Conservation (phyloP, 2,113 vertebrate species). For the Hymenochirus boettgeri region DNA sequence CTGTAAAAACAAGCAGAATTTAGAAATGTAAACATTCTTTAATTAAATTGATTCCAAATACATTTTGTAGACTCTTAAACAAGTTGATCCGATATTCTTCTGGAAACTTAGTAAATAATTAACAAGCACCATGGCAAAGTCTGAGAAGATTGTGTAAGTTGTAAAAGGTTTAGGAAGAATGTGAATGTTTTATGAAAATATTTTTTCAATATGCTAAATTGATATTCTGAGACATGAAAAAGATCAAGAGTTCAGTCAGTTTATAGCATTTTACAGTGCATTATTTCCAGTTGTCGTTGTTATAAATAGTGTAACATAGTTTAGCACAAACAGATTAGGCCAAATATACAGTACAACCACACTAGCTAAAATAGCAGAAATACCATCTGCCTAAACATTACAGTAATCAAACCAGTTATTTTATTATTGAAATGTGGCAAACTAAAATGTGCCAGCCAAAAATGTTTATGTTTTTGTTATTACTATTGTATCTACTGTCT, state of each 20-base stretch:
- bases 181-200: slow-evolving; percentile 8
- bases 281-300: slow-evolving; percentile 8
- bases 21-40: neutral
- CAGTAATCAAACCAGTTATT: neutral
- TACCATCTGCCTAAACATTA: slow-evolving; percentile 10
- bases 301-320: slow-evolving; percentile 16
- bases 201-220: slow-evolving; percentile 10
- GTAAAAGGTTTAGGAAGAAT: neutral
- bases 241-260: neutral
- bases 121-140: neutral
- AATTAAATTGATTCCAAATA: neutral
- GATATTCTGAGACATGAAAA: slow-evolving; percentile 10
- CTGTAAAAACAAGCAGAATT: no score
- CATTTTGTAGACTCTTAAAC: neutral
- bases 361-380: neutral
- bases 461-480: no score
- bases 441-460: neutral
- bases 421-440: slow-evolving; percentile 5
- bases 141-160: slow-evolving; percentile 1
- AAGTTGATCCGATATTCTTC: slow-evolving; percentile 1
- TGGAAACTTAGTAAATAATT: neutral
- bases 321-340: slow-evolving; percentile 16
- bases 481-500: no score
- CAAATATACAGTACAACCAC: slow-evolving; percentile 3
- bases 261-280: neutral